Evolutionary conservation across 2,797 vertebrate genomes (phyloP).

Genomic region (Lacerta bilineata): DNA sequence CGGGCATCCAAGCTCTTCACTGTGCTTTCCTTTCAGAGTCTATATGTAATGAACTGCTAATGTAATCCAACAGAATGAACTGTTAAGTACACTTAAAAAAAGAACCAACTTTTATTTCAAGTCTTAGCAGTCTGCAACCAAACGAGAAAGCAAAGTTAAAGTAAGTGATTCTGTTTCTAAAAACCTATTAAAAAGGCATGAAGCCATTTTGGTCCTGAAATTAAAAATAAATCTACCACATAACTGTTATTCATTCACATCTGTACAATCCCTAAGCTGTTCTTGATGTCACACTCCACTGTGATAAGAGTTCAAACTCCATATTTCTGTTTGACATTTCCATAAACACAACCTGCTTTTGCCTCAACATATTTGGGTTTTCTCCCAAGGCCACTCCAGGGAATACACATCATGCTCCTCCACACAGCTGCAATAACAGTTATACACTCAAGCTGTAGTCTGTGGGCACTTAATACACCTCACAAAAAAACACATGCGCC

Average conservation of each 20-base stretch:
- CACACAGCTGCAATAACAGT: constrained; percentile 78
- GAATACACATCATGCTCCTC: constrained; percentile 72
- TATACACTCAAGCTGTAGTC: constrained; percentile 69
- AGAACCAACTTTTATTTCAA: not conserved
- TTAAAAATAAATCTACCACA: constrained; percentile 49
- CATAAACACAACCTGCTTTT: constrained; percentile 72
- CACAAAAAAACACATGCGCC: constrained; percentile 70
- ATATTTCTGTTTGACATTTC: constrained; percentile 69
- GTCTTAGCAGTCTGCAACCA: not conserved
- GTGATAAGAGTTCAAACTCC: constrained; percentile 62
- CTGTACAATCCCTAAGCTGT: constrained; percentile 21
- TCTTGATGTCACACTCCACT: constrained; percentile 9
- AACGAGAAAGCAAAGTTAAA: not conserved
- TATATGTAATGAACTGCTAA: constrained; percentile 13
- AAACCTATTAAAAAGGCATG: not conserved
- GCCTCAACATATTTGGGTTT: constrained; percentile 63
- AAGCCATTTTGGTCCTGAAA: not conserved
- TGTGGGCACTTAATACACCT: constrained; percentile 74
- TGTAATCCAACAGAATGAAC: constrained; percentile 9
- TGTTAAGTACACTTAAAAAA: constrained; percentile 12
- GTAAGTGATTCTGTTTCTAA: not conserved
- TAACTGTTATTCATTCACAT: constrained; percentile 22
- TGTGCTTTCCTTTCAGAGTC: not conserved
- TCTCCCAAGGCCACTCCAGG: constrained; percentile 65
- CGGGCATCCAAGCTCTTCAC: not conserved